Conservation (phyloP, 2,797 vertebrate genomes). For the Decapterus maruadsi region DNA sequence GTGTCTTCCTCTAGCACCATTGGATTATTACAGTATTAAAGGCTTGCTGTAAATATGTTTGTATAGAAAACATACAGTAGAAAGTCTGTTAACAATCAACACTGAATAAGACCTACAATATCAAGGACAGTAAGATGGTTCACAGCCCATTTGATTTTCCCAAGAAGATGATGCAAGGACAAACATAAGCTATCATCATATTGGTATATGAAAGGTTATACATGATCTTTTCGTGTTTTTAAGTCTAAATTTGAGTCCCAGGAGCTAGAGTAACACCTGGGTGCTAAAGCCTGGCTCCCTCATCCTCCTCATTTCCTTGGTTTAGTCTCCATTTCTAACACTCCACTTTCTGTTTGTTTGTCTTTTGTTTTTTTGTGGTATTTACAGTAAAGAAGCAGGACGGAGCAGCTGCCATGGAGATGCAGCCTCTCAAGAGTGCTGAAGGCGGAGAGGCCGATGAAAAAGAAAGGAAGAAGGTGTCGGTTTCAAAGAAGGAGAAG, state of each 20-base stretch:
- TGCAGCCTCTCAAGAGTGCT: conserved; percentile 98
- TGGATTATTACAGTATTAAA: conserved; percentile 16
- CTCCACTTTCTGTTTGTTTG: conserved; percentile 19
- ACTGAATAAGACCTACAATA: neutral
- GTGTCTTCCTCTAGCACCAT: neutral
- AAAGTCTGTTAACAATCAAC: neutral
- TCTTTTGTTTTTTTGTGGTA: conserved; percentile 51
- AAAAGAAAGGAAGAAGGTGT: conserved; percentile 95
- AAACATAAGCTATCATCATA: conserved; percentile 14
- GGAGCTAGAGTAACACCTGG: conserved; percentile 25
- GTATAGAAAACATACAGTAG: conserved; percentile 11
- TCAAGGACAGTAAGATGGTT: neutral
- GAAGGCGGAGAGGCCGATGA: conserved; percentile 95
- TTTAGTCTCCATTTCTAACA: conserved; percentile 46
- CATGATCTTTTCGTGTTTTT: conserved; percentile 29
- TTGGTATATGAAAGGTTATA: conserved; percentile 8
- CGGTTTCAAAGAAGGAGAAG: conserved; percentile 96
- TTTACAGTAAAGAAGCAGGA: conserved; percentile 97
- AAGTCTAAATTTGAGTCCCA: conserved; percentile 10
- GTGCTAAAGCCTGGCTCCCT: conserved; percentile 21
- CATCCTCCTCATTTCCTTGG: conserved; percentile 10
- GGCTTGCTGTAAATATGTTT: conserved; percentile 18
- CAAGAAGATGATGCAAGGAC: conserved; percentile 3
- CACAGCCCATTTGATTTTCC: neutral
- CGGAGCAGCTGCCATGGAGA: conserved; percentile 98